These are phyloP conservation scores for Ranitomeya imitator DNA, from an alignment of 2,113 vertebrate genomes.

Conservation along the genomic window DNA sequence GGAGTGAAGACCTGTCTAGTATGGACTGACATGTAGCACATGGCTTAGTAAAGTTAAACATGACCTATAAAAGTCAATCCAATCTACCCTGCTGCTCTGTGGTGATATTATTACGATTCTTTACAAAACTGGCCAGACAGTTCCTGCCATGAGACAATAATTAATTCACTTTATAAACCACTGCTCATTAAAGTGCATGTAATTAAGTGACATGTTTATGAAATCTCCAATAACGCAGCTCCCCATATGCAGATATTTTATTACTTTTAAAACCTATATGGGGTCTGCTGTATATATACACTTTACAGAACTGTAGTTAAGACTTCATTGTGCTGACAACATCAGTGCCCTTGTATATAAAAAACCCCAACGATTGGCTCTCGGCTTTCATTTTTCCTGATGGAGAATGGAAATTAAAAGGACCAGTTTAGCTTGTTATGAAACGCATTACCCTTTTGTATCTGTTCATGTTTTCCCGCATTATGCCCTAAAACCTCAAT, in stretches of 20 bases:
- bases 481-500: not conserved
- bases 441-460: not conserved
- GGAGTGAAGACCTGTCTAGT: constrained; percentile 19
- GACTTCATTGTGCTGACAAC: constrained; percentile 20
- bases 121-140: constrained; percentile 46
- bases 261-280: constrained; percentile 52
- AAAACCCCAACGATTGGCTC: not conserved
- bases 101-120: constrained; percentile 50
- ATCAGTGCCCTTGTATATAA: not conserved
- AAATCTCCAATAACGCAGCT: constrained; percentile 51
- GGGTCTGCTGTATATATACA: constrained; percentile 47
- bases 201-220: constrained; percentile 59
- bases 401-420: not conserved
- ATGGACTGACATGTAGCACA: constrained; percentile 52
- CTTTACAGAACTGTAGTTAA: constrained; percentile 33
- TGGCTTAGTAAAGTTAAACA: constrained; percentile 55
- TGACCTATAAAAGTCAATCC: constrained; percentile 54
- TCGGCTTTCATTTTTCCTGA: not conserved
- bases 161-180: constrained; percentile 57
- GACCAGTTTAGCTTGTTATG: not conserved
- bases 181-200: constrained; percentile 52
- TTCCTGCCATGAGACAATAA: constrained; percentile 55
- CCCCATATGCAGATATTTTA: constrained; percentile 54
- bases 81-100: constrained; percentile 52
- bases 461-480: not conserved